phyloP scores from a whole-genome alignment of 2,888 invertebrate species.

The Napeogenes inachia region DNA sequence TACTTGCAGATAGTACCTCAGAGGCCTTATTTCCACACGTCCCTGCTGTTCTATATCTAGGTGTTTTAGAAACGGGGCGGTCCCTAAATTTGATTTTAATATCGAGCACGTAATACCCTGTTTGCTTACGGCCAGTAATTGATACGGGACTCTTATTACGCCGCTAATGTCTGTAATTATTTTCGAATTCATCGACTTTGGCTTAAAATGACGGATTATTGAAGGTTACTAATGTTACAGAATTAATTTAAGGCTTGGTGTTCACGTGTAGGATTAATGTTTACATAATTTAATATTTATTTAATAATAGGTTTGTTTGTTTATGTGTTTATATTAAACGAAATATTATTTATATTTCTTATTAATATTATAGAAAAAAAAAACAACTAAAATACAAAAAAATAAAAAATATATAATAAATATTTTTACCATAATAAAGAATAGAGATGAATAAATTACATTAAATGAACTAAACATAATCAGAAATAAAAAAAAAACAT shows the following conservation, averaged over 20 bases:
- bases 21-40: slow-evolving; percentile 39
- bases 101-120: slow-evolving; percentile 68
- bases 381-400: too few relatives aligned
- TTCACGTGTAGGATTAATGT: slow-evolving; percentile 17
- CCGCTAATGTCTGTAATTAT: slow-evolving; percentile 74
- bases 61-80: slow-evolving; percentile 42
- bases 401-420: too few relatives aligned
- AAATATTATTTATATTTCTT: too few relatives aligned
- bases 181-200: slow-evolving; percentile 69
- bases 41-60: slow-evolving; percentile 33
- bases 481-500: background rate
- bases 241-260: slow-evolving; percentile 29
- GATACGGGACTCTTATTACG: slow-evolving; percentile 69
- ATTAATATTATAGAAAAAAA: too few relatives aligned
- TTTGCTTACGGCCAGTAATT: slow-evolving; percentile 68
- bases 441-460: too few relatives aligned
- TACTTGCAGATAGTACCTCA: slow-evolving; percentile 42
- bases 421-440: too few relatives aligned
- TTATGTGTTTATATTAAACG: too few relatives aligned
- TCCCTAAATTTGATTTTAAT: slow-evolving; percentile 76
- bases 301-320: background rate
- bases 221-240: slow-evolving; percentile 23
- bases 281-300: slow-evolving; percentile 9
- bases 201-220: slow-evolving; percentile 63
- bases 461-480: too few relatives aligned